phyloP scores from a whole-genome alignment of 2,888 invertebrate species.

The Thera obeliscata region DNA sequence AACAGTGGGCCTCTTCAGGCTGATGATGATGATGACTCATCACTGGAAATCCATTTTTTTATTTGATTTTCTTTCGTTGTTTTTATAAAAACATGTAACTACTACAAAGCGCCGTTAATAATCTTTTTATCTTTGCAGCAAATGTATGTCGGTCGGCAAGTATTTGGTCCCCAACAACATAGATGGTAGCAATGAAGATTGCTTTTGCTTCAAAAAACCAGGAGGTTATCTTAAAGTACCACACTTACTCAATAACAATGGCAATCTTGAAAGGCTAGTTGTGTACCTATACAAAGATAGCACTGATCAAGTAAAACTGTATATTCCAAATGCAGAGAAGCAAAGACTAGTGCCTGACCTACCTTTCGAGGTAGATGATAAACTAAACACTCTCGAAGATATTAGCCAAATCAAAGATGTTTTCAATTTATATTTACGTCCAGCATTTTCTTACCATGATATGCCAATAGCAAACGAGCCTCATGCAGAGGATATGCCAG shows the following conservation, averaged over 20 bases:
- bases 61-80: too few relatives aligned
- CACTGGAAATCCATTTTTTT: too few relatives aligned
- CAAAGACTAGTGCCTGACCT: conserved; percentile 64
- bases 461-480: background rate
- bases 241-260: conserved; percentile 41
- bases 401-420: conserved; percentile 36
- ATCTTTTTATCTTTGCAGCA: conserved; percentile 19
- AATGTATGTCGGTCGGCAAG: conserved; percentile 1
- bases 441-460: background rate
- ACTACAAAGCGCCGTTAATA: too few relatives aligned
- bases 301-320: conserved; percentile 49
- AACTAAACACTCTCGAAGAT: conserved; percentile 31
- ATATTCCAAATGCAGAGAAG: conserved; percentile 56
- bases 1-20: too few relatives aligned
- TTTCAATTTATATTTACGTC: background rate
- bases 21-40: too few relatives aligned
- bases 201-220: conserved; percentile 49
- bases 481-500: background rate
- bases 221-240: conserved; percentile 34
- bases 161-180: background rate
- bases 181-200: conserved; percentile 33
- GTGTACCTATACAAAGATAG: conserved; percentile 58
- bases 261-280: conserved; percentile 58
- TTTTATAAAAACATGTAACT: too few relatives aligned
- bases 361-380: conserved; percentile 49